Evolutionary conservation across 1,140 invertebrate genomes (phyloP).

Genomic region (Pseudoatta argentina): DNA sequence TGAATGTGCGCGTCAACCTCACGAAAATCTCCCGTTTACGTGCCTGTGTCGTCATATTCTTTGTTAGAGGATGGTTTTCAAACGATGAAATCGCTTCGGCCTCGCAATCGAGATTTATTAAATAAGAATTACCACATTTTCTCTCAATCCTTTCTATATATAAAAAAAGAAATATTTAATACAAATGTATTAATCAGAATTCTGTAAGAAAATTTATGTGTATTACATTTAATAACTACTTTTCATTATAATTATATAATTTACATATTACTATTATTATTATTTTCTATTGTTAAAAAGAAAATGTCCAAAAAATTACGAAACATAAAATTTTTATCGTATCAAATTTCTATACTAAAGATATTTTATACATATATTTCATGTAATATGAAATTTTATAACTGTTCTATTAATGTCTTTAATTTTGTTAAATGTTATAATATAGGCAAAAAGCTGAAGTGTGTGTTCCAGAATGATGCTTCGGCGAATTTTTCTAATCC

Average conservation of each 20-base stretch:
- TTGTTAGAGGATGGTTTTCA: conserved; percentile 73
- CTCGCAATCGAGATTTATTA: conserved; percentile 77
- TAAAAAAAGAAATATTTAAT: background rate
- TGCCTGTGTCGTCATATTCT: conserved; percentile 66
- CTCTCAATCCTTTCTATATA: background rate
- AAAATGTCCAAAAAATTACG: too few relatives aligned
- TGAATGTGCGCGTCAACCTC: conserved; percentile 62
- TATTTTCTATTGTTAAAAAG: too few relatives aligned
- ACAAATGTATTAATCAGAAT: background rate
- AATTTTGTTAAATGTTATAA: background rate
- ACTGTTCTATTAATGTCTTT: background rate
- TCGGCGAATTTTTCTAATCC: conserved; percentile 21
- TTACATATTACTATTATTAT: too few relatives aligned
- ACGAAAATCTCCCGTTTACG: conserved; percentile 66
- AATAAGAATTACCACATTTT: conserved; percentile 72
- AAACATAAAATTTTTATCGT: too few relatives aligned
- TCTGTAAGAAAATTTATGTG: background rate
- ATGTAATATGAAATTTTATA: background rate
- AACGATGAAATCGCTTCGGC: conserved; percentile 78
- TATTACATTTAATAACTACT: background rate
- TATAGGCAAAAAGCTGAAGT: conserved; percentile 9
- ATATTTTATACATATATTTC: background rate
- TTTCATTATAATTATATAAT: too few relatives aligned
- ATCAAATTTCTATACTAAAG: too few relatives aligned
- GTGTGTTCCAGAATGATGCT: background rate